Base-by-base conservation (phyloP, 2,113 vertebrate species). In the Salvelinus alpinus region DNA sequence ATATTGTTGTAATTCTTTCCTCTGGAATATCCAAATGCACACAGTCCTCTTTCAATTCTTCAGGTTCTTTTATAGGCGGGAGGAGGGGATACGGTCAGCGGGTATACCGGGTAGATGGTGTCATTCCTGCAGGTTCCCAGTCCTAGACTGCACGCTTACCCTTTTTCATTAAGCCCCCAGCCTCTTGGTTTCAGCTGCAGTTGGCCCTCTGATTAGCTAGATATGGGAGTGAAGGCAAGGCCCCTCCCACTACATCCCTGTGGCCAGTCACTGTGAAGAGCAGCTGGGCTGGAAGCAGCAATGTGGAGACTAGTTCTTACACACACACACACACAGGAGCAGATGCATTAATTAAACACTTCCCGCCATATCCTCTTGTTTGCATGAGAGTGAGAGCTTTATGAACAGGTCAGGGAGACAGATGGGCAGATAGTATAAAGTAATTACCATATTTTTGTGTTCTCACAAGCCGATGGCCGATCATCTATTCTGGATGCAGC, bases 211-310 rank as follows among this genome's bases (percentile, higher is more conserved):
- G 90, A 87, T 92, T 88, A 84, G 87, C 83, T 71, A 88, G 83
- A 84, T 79, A 78, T 11, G 78, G 84, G 78, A 92, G 89, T 72
- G 85, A 47, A 71, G 87, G 68, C 20, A 22, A 34, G 87, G 92
- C 94, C 87, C 93, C 94, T 92, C 95, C 94, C 92, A 88, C 84
- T 76, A 68, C 25, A 76, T 88, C 79, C 82, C 81, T 80, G 72
- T 79, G 87, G 71, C 82, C 85, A 87, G 90, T 93, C 92, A 86
- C 76, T 82, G 38, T 44, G 88, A 84, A 84, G 83, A 79, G 82
- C 88, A 81, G 74, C 73, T 68, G 77, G 27, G 86, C 70, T 68
- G 75, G 25, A 86, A 87, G 85, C 38, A 44, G 38, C 80, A 22
- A 75, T 79, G 84, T 82, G 85, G 85, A 81, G 84, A 84, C 81